Base-by-base conservation (phyloP, 2,888 invertebrate genomes). In the Lymantria monacha region DNA sequence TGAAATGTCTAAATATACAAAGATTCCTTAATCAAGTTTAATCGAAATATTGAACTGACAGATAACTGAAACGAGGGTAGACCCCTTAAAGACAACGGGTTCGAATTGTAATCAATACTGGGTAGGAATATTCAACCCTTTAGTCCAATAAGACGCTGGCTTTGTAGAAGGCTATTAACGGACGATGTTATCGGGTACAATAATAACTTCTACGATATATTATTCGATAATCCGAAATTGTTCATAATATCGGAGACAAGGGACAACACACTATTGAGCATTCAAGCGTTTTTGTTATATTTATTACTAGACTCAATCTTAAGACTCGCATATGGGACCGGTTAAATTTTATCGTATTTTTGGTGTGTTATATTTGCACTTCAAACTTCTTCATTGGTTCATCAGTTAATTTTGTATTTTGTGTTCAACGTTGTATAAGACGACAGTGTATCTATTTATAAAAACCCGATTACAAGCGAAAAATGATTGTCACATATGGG, bases 31-130 rank as follows among this genome's bases (percentile, higher is more conserved):
- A 73, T 68, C 67, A 70, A 74, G 63, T 69, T 68, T 57, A 74
- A 64, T 66, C 67, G 62, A 76, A 78, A 80, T 67, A 67, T 76
- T 77, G 70, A 62, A 70, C 61, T 72, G 74, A 72, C 74, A 79
- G 76, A 65, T 65, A 67, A 75, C 77, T 70, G 70, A 72, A 77
- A 76, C 70, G 73, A 75, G 78, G 79, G 77, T 72, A 66, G 61
- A 56, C 69, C 69, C n/a, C 69, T 67, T 69, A 66, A 70, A 73
- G 74, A 67, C 63, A 67, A 67, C 67, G 63, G 66, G 55, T 69
- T 61, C 69, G 72, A 76, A 74, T 66, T 69, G 69, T 70, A 73
- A 74, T 77, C 76, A 69, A 79, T 79, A 73, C 62, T 53, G 61
- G 61, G 65, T 53, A 60, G 61, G 64, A 63, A 58, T 70, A 69